Evolutionary conservation across 2,113 vertebrate species (phyloP), one percentile per base, ranked within the genome.

Genomic region (Phocoena sinus): DNA sequence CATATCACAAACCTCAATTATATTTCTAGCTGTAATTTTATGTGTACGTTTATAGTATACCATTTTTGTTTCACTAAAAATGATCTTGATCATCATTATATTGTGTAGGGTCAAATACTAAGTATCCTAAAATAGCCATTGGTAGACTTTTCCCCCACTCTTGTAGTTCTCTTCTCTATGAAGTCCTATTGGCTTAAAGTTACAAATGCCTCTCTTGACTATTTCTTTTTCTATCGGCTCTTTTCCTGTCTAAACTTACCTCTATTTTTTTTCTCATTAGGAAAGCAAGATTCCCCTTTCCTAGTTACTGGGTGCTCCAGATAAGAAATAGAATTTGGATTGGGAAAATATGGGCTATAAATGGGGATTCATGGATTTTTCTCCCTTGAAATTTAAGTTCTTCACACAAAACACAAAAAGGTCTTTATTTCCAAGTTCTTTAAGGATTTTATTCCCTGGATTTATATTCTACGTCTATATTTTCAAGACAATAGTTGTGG

Each of bases 391-490:
- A 9, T 58, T 58, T 86, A 85, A 50, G 13, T 87, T 86, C 13
- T 74, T 50, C 33, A 92, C 38, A 84, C 18, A 88, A 97, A 96
- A 87, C 14, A 88, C 25, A 74, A 70, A 94, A 94, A 85, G 3
- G 21, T 38, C 38, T 13, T 93, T 58, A 79, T 87, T 95, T 77
- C 15, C 23, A 53, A 79, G 62, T 1, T 44, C 93, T 77, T 44
- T 58, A 70, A 89, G 21, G 20, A 79, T 83, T 88, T 86, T 67
- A n/a, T 50, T 2, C 20, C 41, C 62, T 80, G 33, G 4, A 6
- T 38, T 89, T 87, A 68, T 86, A 63, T 68, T 85, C 47, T 86
- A 58, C 56, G 6, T 26, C 18, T 71, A 2, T 56, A 76, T 65
- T 53, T 89, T 81, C 36, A 84, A 74, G 18, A 84, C 71, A 53